Evolutionary conservation across 2,113 vertebrate genomes (phyloP), one percentile per base, ranked within the genome.

Genomic region (Sphyrna mokarran): DNA sequence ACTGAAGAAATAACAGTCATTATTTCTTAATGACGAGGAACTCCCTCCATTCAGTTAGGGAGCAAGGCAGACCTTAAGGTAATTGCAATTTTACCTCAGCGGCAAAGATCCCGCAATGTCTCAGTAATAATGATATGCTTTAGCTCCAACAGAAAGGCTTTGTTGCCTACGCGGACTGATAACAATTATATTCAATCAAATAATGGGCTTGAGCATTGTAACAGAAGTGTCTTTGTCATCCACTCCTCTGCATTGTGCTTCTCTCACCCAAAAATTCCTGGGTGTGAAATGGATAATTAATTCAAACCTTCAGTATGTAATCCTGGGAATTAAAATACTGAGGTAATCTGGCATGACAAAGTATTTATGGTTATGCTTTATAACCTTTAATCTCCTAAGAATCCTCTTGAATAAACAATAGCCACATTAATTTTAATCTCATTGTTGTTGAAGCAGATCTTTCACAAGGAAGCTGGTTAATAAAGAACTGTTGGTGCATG

Each of bases 71-170:
- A 37, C 33, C 58, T 91, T 63, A 66, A 9, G 33, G 14, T 94
- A 68, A 94, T 94, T 94, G 33, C 90, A 37, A 66, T 13, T 66
- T 91, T 93, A 68, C 90, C 63, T 94, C 61, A 94, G 37, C n/a
- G 23, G 61, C n/a, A 40, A 58, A 61, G 87, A 61, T 54, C 48
- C 87, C 87, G n/a, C 87, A 90, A 69, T 94, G n/a, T 94, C 93
- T 95, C 89, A 0, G 11, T 29, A 70, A 33, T 43, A 72, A 72
- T 95, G 13, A 95, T 48, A 72, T 29, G 69, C 23, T 48, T 72
- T 58, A 72, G 18, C 29, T 95, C 43, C 89, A 91, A 83, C 48
- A 66, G 89, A 66, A 37, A 91, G 33, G 33, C 89, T 91, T 91
- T 91, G 89, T 91, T 91, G 66, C 89, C 37, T 63, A 66, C 37